These are phyloP conservation scores for Engraulis encrasicolus DNA, from an alignment of 2,113 vertebrate genomes.

Conservation along the genomic window DNA sequence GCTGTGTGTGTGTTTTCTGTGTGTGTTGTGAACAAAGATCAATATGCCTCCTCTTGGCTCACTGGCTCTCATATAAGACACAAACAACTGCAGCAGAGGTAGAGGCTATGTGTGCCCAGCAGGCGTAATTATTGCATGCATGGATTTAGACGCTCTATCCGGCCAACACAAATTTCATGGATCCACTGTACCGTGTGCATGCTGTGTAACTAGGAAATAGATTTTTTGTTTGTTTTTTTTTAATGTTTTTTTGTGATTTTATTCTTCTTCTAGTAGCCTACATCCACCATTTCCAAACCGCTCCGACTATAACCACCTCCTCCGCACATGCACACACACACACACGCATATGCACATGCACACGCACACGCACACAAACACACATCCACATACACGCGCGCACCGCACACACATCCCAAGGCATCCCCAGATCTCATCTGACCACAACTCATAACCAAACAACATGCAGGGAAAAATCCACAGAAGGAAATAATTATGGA, in stretches of 20 bases:
- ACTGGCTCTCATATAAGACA: background rate
- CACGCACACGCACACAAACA: slow-evolving; percentile 6
- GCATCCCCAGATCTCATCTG: background rate
- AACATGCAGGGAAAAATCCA: background rate
- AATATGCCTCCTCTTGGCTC: slow-evolving; percentile 4
- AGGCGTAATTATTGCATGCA: slow-evolving; percentile 6
- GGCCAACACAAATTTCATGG: slow-evolving; percentile 36
- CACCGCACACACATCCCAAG: slow-evolving; percentile 1
- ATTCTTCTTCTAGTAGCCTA: no score
- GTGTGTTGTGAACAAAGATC: background rate
- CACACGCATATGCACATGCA: background rate
- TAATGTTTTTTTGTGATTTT: no score
- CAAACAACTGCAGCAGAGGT: background rate
- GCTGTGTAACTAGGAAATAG: no score
- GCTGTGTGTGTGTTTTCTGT: no score
- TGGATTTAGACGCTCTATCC: slow-evolving; percentile 6
- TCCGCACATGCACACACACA: slow-evolving; percentile 19
- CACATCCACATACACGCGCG: background rate
- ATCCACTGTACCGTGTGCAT: slow-evolving; percentile 9
- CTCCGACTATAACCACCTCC: background rate
- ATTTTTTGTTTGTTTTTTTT: background rate
- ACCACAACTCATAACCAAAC: background rate
- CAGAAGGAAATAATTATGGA: background rate
- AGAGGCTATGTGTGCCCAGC: background rate
- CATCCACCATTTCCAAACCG: slow-evolving; percentile 11